A percentile compares a stretch with the other conserved stretches of the same genome.
These are phyloP conservation scores for Xenopus laevis DNA, from an alignment of 2,113 vertebrate genomes.

Conservation along the genomic window DNA sequence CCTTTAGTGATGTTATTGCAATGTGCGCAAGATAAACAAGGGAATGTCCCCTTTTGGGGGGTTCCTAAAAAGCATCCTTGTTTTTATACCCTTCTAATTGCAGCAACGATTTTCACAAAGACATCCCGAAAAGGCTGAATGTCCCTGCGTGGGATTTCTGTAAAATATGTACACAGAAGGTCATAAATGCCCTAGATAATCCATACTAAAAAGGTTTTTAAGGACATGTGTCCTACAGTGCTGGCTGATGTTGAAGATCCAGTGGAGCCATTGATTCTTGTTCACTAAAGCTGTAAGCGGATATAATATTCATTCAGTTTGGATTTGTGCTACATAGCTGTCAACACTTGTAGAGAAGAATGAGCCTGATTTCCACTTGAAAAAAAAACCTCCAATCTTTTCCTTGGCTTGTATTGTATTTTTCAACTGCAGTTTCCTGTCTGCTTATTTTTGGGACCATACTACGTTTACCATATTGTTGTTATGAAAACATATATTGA, in stretches of 20 bases:
- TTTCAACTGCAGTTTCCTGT: background rate
- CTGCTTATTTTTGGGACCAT: background rate
- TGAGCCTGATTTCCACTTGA: slow-evolving; percentile 13
- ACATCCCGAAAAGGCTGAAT: background rate
- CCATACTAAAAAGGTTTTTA: slow-evolving; percentile 17
- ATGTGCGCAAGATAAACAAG: too few relatives aligned
- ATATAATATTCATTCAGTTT: slow-evolving; percentile 23
- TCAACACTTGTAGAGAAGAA: slow-evolving; percentile 30
- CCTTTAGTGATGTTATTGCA: too few relatives aligned
- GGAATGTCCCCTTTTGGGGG: too few relatives aligned
- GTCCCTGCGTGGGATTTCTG: slow-evolving; percentile 6
- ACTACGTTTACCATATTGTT: too few relatives aligned
- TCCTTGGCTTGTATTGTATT: background rate
- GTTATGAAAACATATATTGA: too few relatives aligned
- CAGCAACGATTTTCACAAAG: too few relatives aligned
- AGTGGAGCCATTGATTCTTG: slow-evolving; percentile 23
- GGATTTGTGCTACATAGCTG: slow-evolving; percentile 18
- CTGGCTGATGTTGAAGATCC: slow-evolving; percentile 14
- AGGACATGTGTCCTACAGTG: slow-evolving; percentile 14
- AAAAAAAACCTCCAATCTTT: background rate
- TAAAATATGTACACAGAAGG: slow-evolving; percentile 33
- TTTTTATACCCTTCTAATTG: too few relatives aligned
- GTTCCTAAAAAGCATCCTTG: too few relatives aligned
- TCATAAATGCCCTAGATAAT: slow-evolving; percentile 7
- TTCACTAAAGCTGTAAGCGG: slow-evolving; percentile 18